A percentile compares a stretch with the other conserved stretches of the same genome.
These are phyloP conservation scores for Actias luna DNA, from an alignment of 2,888 invertebrate genomes.

Conservation along the genomic window DNA sequence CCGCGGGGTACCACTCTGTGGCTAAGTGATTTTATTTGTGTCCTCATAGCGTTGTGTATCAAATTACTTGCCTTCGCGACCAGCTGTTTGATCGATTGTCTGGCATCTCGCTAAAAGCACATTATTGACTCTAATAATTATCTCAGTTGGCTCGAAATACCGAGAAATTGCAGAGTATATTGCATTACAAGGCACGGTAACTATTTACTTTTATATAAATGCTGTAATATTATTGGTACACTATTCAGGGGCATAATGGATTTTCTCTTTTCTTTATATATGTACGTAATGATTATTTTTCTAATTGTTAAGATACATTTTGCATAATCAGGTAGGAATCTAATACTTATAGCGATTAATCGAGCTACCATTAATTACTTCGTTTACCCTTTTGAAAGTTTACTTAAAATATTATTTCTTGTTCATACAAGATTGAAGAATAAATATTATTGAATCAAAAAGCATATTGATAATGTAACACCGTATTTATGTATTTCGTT, in stretches of 20 bases:
- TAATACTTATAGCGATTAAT: not conserved
- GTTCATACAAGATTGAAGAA: not conserved
- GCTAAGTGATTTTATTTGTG: slow-evolving; percentile 82
- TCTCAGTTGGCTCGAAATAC: slow-evolving; percentile 30
- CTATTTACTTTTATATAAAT: slow-evolving; percentile 17
- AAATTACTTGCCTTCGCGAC: slow-evolving; percentile 70
- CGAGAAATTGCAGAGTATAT: slow-evolving; percentile 15
- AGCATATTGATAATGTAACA: not conserved
- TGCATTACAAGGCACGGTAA: slow-evolving; percentile 9
- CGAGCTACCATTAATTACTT: not conserved
- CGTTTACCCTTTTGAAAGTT: not conserved
- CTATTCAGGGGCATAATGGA: not conserved
- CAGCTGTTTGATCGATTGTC: slow-evolving; percentile 78
- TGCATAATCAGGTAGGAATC: not conserved
- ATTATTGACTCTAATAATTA: slow-evolving; percentile 61
- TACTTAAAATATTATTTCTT: not conserved
- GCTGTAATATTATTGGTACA: not conserved
- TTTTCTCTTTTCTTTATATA: slow-evolving; percentile 6
- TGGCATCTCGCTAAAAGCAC: slow-evolving; percentile 64
- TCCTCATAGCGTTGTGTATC: slow-evolving; percentile 79
- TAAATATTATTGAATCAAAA: not conserved
- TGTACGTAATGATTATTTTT: not conserved
- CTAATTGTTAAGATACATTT: not conserved
- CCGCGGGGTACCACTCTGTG: slow-evolving; percentile 74
- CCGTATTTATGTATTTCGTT: not conserved